Percentiles rank a stretch among this genome's conserved stretches.
phyloP scores from a whole-genome alignment of 1,140 invertebrate genomes.

The Aporrectodea caliginosa region DNA sequence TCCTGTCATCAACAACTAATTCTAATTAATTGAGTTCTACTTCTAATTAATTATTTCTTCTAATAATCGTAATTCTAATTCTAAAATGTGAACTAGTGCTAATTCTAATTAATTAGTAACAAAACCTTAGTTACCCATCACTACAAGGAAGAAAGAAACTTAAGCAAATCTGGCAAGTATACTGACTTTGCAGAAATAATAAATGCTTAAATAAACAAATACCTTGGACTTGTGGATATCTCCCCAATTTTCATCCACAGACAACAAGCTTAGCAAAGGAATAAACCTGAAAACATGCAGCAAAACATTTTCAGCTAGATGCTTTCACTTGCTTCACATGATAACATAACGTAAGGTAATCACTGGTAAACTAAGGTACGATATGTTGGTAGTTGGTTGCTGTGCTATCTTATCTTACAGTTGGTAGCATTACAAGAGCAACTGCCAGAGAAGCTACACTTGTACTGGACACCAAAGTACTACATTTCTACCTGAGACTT shows the following conservation, averaged over 20 bases:
- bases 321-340: too few relatives aligned
- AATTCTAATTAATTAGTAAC: neutral
- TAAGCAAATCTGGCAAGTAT: too few relatives aligned
- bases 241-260: constrained; percentile 90
- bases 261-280: constrained; percentile 83
- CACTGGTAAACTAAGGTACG: too few relatives aligned
- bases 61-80: neutral
- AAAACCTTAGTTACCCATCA: neutral
- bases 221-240: constrained; percentile 91
- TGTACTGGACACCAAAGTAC: too few relatives aligned
- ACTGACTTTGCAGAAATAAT: neutral
- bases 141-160: constrained; percentile 1
- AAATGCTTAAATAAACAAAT: constrained; percentile 35
- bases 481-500: too few relatives aligned
- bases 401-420: too few relatives aligned
- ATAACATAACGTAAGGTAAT: too few relatives aligned
- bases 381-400: too few relatives aligned
- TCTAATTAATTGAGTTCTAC: neutral
- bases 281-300: constrained; percentile 62
- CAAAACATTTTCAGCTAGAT: too few relatives aligned
- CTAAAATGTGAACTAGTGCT: neutral
- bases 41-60: neutral
- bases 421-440: too few relatives aligned
- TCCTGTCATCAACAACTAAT: too few relatives aligned
- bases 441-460: too few relatives aligned